Conservation (phyloP, 2,113 vertebrate genomes). For the Leptocoma aspasia region DNA sequence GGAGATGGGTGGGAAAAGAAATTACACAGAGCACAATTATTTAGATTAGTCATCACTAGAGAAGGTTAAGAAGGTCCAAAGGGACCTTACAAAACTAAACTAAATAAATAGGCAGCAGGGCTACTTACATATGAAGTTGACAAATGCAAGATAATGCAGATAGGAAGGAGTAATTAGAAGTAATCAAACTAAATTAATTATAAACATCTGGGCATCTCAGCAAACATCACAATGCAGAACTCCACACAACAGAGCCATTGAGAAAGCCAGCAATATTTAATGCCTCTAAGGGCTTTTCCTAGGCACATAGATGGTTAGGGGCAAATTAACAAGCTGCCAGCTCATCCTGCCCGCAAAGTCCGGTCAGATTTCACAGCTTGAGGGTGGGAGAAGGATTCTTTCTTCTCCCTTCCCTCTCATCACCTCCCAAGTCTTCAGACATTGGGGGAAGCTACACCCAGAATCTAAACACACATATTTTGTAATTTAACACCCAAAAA, state of each 20-base stretch:
- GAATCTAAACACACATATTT: neutral
- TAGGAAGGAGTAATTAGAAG: constrained; percentile 38
- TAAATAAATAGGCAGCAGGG: neutral
- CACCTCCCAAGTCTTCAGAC: neutral
- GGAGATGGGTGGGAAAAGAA: neutral
- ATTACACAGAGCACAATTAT: neutral
- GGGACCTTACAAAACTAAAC: neutral
- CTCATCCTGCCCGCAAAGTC: neutral
- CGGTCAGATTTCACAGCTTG: fast-evolving
- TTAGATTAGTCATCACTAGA: constrained; percentile 2
- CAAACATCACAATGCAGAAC: neutral
- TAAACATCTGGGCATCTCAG: constrained; percentile 17
- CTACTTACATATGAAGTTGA: neutral
- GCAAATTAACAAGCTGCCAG: neutral
- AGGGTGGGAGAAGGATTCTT: neutral
- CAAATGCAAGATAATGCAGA: constrained; percentile 28
- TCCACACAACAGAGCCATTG: neutral
- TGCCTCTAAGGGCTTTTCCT: neutral
- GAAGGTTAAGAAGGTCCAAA: neutral
- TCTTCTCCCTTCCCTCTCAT: fast-evolving
- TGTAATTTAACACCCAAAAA: neutral
- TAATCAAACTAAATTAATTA: constrained; percentile 48
- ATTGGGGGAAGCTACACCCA: neutral
- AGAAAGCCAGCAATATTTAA: neutral
- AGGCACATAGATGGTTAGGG: too few species aligned